Base-by-base conservation (phyloP, 2,888 invertebrate genomes). In the Mesochorus sp. region DNA sequence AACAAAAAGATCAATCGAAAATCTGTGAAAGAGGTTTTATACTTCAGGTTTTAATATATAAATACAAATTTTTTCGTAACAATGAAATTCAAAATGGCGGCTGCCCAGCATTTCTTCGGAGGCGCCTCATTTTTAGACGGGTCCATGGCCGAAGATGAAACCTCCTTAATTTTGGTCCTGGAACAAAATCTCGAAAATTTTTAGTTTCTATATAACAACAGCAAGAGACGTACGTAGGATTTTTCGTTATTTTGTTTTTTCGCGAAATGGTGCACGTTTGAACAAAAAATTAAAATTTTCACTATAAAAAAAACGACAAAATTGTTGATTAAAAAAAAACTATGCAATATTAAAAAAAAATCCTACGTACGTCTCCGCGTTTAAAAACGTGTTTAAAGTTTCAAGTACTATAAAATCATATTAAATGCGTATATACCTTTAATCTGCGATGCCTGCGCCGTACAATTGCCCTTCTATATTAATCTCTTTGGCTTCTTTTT, bases 181-280 rank as follows among this genome's bases (percentile, higher is more conserved):
- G 42, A 28, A 64, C 21, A 64, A 51, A 44, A 24, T 14, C 14
- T 14, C 37, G 37, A 91, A 88, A 64, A 74, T 64, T 49, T 31
- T 28, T 31, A 12, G 34, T 77, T 8, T 53, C 44, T 24, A 66
- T 28, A 53, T 53, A 21, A 26, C 3, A 53, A 47, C 12, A n/a
- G 51, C n/a, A 24, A 5, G 12, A 21, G 10, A n/a, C 6, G 82
- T 24, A 75, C 24, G 53, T 17, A 2, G 28, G 39, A 34, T 26
- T 55, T 53, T 53, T 53, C n/a, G 19, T 34, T 47, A 28, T 8
- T 28, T 53, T 53, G 51, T 14, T 28, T 53, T 53, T 28, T 14
- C 14, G 14, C n/a, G n/a, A 53, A 53, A 53, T 53, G 53, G 28
- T 14, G 53, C 53, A 53, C 6, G 12, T 53, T 28, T 53, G 14